Conservation (phyloP, 2,797 vertebrate genomes). For the Liparis tanakae region DNA sequence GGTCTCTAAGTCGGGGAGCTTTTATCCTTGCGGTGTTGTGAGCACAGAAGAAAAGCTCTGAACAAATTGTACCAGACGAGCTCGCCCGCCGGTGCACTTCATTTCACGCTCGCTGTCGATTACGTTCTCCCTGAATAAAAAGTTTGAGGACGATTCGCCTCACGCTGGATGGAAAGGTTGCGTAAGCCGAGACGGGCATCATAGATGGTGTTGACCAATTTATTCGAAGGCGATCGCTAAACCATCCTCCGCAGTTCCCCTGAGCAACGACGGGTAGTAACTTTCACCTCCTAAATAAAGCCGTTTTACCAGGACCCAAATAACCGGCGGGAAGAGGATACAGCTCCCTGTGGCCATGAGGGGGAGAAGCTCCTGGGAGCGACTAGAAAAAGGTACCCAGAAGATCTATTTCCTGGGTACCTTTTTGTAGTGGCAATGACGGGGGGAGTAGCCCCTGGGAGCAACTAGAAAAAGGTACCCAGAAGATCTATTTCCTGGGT, state of each 20-base stretch:
- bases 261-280: not conserved
- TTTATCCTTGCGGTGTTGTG: conserved; percentile 28
- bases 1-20: conserved; percentile 4
- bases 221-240: too few species aligned
- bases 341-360: not conserved
- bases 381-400: too few species aligned
- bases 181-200: conserved; percentile 35
- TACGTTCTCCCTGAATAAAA: conserved; percentile 21
- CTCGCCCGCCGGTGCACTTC: conserved; percentile 3
- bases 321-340: not conserved
- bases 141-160: conserved; percentile 39
- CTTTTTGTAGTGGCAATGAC: too few species aligned
- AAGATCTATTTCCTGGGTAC: too few species aligned
- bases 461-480: too few species aligned
- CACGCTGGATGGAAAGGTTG: conserved; percentile 15
- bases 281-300: not conserved
- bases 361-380: too few species aligned
- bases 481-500: too few species aligned
- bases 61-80: conserved; percentile 26
- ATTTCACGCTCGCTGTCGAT: conserved; percentile 30
- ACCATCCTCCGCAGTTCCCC: too few species aligned
- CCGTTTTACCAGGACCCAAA: not conserved
- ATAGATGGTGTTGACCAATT: not conserved
- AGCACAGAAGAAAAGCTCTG: conserved; percentile 22
- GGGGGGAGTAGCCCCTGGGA: too few species aligned